Conservation (phyloP, 1,140 invertebrate species). For the Halesus radiatus region DNA sequence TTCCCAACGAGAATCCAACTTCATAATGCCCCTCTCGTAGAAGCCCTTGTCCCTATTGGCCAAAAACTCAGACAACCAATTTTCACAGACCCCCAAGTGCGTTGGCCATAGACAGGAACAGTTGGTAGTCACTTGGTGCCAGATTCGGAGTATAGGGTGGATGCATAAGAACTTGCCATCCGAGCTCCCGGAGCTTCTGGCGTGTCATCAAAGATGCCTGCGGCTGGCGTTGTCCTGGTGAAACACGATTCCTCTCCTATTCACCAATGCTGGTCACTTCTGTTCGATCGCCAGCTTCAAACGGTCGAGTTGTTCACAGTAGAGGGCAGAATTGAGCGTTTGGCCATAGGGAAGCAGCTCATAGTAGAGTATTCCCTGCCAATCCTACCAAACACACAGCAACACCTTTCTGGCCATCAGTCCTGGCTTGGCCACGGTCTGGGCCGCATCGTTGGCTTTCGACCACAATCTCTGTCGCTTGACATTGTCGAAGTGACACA, state of each 20-base stretch:
- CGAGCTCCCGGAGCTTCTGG: constrained; percentile 24
- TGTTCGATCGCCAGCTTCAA: constrained; percentile 23
- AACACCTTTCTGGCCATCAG: constrained; percentile 14
- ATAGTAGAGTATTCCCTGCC: background rate
- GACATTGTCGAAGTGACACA: background rate
- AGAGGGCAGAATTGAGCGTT: background rate
- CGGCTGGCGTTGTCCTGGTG: constrained; percentile 15
- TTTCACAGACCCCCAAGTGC: background rate
- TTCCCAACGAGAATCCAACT: constrained; percentile 16
- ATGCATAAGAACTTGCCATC: constrained; percentile 20
- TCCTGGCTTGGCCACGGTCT: constrained; percentile 22
- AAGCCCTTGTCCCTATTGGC: constrained; percentile 2
- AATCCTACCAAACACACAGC: constrained; percentile 21
- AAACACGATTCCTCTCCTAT: constrained; percentile 24
- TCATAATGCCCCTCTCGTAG: constrained; percentile 17
- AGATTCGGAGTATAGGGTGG: constrained; percentile 10
- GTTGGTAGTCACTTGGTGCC: constrained; percentile 15
- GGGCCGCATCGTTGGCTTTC: constrained; percentile 14
- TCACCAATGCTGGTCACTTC: constrained; percentile 15
- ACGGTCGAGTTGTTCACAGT: constrained; percentile 20
- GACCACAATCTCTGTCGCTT: constrained; percentile 19
- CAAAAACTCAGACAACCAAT: background rate
- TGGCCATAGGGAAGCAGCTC: too few species aligned
- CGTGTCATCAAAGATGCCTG: constrained; percentile 18
- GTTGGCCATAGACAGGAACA: constrained; percentile 15